Conservation (phyloP, 2,888 invertebrate species). For the Ophonus ardosiacus region DNA sequence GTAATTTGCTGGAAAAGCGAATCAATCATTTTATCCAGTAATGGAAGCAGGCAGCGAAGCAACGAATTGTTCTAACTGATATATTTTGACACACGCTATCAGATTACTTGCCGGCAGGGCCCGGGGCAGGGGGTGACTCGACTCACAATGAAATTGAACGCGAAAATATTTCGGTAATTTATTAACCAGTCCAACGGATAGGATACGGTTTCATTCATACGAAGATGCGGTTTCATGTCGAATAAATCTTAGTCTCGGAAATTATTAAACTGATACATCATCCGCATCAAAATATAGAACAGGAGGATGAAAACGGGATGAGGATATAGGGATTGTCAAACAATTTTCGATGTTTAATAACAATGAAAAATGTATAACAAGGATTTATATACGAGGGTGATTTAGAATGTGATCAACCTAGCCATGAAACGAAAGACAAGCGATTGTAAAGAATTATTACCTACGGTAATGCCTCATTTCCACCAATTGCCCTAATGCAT, state of each 20-base stretch:
- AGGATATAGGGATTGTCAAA: background rate
- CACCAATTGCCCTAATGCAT: too few species aligned
- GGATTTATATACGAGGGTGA: too few species aligned
- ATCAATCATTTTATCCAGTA: slow-evolving; percentile 20
- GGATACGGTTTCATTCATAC: slow-evolving; percentile 33
- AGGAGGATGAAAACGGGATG: background rate
- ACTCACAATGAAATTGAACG: slow-evolving; percentile 38
- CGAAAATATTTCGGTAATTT: slow-evolving; percentile 42
- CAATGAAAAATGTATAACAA: background rate
- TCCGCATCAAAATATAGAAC: background rate
- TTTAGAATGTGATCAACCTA: too few species aligned
- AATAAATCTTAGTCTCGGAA: slow-evolving; percentile 29
- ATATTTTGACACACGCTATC: slow-evolving; percentile 37
- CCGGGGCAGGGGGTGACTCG: background rate
- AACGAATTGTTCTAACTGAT: slow-evolving; percentile 3
- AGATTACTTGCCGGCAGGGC: background rate
- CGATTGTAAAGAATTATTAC: too few species aligned
- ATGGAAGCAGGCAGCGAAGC: slow-evolving; percentile 17
- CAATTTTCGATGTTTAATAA: background rate
- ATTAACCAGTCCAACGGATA: background rate
- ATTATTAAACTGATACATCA: slow-evolving; percentile 37
- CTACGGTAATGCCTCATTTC: too few species aligned
- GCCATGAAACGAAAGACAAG: too few species aligned
- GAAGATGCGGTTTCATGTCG: slow-evolving; percentile 10
- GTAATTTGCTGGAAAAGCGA: background rate